These are phyloP conservation scores for Eupithecia subfuscata DNA, from an alignment of 2,888 invertebrate genomes.

Conservation along the genomic window DNA sequence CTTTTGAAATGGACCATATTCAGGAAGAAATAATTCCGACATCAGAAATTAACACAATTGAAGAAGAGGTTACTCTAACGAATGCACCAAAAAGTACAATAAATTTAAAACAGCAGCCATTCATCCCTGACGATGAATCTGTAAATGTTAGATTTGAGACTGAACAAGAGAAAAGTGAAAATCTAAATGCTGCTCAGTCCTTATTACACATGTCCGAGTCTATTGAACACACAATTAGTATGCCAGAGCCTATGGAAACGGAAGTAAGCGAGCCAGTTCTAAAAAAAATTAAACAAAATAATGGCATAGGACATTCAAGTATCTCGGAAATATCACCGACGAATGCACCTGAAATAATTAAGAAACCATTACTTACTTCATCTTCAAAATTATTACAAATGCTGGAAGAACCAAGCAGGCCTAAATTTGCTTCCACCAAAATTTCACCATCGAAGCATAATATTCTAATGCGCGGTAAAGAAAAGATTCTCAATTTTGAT, in stretches of 20 bases:
- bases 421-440: slow-evolving; percentile 61
- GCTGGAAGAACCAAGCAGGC: slow-evolving; percentile 77
- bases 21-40: slow-evolving; percentile 50
- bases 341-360: slow-evolving; percentile 56
- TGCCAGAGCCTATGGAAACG: slow-evolving; percentile 56
- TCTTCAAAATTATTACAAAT: slow-evolving; percentile 84
- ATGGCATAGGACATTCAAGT: slow-evolving; percentile 56
- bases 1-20: slow-evolving; percentile 34
- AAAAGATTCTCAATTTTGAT: slow-evolving; percentile 79
- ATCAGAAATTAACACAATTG: slow-evolving; percentile 38
- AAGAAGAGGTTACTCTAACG: slow-evolving; percentile 22
- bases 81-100: slow-evolving; percentile 31
- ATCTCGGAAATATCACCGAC: slow-evolving; percentile 57
- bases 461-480: slow-evolving; percentile 66
- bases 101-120: slow-evolving; percentile 17
- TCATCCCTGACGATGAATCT: slow-evolving; percentile 52
- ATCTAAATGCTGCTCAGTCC: slow-evolving; percentile 79
- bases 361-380: slow-evolving; percentile 68
- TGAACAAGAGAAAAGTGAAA: slow-evolving; percentile 78
- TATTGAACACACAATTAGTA: slow-evolving; percentile 69
- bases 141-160: slow-evolving; percentile 69
- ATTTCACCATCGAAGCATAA: slow-evolving; percentile 60
- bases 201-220: slow-evolving; percentile 81
- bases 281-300: slow-evolving; percentile 54
- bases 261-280: slow-evolving; percentile 45